Evolutionary conservation across 2,888 invertebrate species (phyloP).

Genomic region (Pocota personata): DNA sequence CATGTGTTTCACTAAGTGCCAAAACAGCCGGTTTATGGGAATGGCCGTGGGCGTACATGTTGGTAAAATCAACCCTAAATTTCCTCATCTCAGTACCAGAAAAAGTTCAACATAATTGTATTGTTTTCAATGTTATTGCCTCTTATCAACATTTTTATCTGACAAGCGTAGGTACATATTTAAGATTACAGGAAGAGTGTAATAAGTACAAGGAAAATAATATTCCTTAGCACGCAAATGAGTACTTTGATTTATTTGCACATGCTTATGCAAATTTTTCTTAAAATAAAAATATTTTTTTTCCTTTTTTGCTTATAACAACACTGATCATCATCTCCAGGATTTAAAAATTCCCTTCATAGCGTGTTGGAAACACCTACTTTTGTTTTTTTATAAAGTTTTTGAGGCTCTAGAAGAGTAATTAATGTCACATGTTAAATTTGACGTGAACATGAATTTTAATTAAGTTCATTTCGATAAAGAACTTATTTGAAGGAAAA

Average conservation of each 20-base stretch:
- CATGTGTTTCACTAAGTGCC: too few species aligned
- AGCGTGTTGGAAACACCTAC: not conserved
- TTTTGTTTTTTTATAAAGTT: not conserved
- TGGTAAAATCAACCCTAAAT: too few species aligned
- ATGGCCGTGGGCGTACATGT: too few species aligned
- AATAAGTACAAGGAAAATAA: not conserved
- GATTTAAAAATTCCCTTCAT: not conserved
- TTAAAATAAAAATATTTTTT: too few species aligned
- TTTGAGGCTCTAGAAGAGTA: not conserved
- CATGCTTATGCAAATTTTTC: not conserved
- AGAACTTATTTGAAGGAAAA: not conserved
- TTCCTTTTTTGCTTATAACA: not conserved
- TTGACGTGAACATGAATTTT: conserved; percentile 1
- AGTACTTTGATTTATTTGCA: not conserved
- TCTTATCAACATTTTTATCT: not conserved
- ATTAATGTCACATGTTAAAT: not conserved
- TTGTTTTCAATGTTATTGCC: not conserved
- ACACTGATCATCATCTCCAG: not conserved
- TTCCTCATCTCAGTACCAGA: too few species aligned
- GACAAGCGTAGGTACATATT: not conserved
- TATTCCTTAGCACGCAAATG: not conserved
- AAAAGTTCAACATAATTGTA: not conserved
- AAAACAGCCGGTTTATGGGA: too few species aligned
- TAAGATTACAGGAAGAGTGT: not conserved
- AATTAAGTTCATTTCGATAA: conserved; percentile 4